Conservation (phyloP, 2,888 invertebrate genomes). For the Hybos culiciformis region DNA sequence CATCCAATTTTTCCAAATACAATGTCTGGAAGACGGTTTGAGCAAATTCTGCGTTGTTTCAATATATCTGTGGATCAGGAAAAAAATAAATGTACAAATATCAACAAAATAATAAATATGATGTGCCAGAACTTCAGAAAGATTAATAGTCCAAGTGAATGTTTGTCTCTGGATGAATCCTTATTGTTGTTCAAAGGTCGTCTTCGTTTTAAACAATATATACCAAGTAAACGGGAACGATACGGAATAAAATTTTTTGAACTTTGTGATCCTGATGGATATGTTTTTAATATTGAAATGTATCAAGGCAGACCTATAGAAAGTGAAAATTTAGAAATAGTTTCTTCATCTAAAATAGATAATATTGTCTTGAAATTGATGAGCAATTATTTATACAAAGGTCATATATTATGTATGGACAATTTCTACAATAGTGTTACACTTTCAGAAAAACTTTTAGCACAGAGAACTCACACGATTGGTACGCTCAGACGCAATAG, state of each 20-base stretch:
- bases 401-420: constrained; percentile 22
- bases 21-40: neutral
- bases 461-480: constrained; percentile 15
- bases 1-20: neutral
- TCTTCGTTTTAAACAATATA: neutral
- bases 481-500: constrained; percentile 1
- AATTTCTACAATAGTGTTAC: constrained; percentile 18
- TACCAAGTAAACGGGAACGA: neutral
- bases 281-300: constrained; percentile 1
- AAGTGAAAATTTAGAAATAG: neutral
- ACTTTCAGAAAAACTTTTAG: constrained; percentile 15
- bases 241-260: constrained; percentile 1
- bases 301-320: constrained; percentile 2
- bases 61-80: neutral
- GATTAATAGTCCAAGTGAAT: neutral
- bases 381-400: constrained; percentile 14
- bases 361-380: neutral
- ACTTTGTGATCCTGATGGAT: neutral
- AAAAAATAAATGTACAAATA: neutral
- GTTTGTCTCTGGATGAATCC: neutral
- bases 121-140: neutral
- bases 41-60: neutral
- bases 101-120: neutral
- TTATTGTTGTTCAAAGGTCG: neutral
- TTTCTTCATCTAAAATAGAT: neutral